Evolutionary conservation across 2,888 invertebrate genomes (phyloP).

Genomic region (Norana najaformis): DNA sequence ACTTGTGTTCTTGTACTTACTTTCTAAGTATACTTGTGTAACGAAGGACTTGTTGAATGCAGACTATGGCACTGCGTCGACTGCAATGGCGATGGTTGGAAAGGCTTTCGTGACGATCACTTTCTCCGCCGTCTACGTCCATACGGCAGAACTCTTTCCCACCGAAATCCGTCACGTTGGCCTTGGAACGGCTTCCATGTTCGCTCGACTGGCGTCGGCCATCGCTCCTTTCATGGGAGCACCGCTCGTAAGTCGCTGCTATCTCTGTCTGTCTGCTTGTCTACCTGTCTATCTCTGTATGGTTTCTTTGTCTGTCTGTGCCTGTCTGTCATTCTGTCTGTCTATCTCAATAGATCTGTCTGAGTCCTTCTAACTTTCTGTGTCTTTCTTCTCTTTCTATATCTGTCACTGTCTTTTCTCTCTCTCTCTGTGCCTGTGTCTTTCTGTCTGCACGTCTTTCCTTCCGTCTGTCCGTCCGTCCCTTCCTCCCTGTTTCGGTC

Average conservation of each 20-base stretch:
- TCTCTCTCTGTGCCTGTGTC: too few relatives aligned
- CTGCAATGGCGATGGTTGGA: slow-evolving; percentile 40
- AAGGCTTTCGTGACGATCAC: slow-evolving; percentile 39
- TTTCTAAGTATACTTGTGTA: background rate
- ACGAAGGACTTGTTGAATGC: background rate
- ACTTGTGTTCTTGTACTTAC: background rate
- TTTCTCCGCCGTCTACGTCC: slow-evolving; percentile 40
- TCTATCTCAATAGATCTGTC: too few relatives aligned
- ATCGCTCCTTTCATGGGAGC: slow-evolving; percentile 43
- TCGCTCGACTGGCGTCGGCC: slow-evolving; percentile 41
- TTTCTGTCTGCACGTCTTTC: too few relatives aligned
- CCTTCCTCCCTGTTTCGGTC: too few relatives aligned
- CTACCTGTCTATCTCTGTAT: background rate
- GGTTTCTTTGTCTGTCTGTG: too few relatives aligned
- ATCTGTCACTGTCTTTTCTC: too few relatives aligned
- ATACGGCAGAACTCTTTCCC: slow-evolving; percentile 43
- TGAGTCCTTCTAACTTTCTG: too few relatives aligned
- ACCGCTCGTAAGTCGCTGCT: slow-evolving; percentile 36
- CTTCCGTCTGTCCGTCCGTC: too few relatives aligned
- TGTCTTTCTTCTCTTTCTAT: too few relatives aligned
- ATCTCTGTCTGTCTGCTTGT: background rate
- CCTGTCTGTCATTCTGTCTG: background rate
- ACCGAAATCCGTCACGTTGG: slow-evolving; percentile 44
- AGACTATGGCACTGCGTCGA: slow-evolving; percentile 28
- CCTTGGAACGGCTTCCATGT: slow-evolving; percentile 37